A percentile compares a stretch with the other conserved stretches of the same genome.
phyloP scores from a whole-genome alignment of 2,888 invertebrate species.

The Ophioninae sp. region DNA sequence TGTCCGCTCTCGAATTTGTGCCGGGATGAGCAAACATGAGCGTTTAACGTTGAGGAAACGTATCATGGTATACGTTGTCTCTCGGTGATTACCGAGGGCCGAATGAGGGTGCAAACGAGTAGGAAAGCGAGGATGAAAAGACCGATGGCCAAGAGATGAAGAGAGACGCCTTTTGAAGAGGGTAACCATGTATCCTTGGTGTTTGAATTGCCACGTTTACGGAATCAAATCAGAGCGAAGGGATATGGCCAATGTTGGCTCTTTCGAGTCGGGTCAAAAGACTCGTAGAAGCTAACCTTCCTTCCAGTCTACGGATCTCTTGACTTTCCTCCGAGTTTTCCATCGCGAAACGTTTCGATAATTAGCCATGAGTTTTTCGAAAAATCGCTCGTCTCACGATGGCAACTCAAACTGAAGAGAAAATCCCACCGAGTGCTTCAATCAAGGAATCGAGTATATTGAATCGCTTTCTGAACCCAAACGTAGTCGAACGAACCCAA shows the following conservation, averaged over 20 bases:
- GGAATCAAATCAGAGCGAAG: conserved; percentile 55
- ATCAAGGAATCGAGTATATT: no score
- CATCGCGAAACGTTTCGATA: conserved; percentile 4
- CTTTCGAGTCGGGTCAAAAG: conserved; percentile 25
- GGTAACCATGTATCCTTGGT: conserved; percentile 53
- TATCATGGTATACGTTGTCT: conserved; percentile 53
- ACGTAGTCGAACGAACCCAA: no score
- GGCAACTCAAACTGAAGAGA: no score
- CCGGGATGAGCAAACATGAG: conserved; percentile 70
- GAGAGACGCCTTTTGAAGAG: conserved; percentile 27
- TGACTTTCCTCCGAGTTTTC: neutral
- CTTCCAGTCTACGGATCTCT: neutral
- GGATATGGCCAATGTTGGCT: conserved; percentile 45
- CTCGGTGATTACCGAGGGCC: conserved; percentile 70
- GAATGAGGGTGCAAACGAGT: conserved; percentile 66
- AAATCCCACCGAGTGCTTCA: no score
- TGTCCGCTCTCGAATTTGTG: conserved; percentile 67
- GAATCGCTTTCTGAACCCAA: no score
- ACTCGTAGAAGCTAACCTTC: neutral
- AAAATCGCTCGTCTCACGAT: no score
- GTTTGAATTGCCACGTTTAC: conserved; percentile 60
- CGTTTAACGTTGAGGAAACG: conserved; percentile 58
- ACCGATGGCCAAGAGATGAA: conserved; percentile 18
- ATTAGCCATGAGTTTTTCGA: neutral
- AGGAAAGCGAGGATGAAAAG: conserved; percentile 37